Percentiles rank a stretch among this genome's conserved stretches.
These are phyloP conservation scores for Oscheius myriophilus DNA, from an alignment of 2,888 invertebrate species.

Conservation along the genomic window DNA sequence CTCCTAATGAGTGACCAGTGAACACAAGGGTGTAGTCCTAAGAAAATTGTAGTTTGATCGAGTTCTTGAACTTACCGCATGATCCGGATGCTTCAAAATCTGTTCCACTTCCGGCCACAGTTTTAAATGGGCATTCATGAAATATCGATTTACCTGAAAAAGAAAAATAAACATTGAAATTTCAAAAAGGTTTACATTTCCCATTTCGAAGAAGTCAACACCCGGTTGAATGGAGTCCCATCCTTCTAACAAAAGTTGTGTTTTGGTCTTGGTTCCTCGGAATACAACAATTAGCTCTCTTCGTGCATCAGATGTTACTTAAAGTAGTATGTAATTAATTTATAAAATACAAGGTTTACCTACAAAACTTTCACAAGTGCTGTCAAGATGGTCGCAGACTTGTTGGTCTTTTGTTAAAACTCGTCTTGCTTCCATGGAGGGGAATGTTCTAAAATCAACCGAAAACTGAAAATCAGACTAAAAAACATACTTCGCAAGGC, in stretches of 20 bases:
- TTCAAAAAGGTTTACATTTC: conserved; percentile 46
- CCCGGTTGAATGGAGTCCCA: conserved; percentile 57
- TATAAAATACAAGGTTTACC: conserved; percentile 22
- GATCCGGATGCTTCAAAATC: conserved; percentile 48
- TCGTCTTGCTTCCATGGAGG: conserved; percentile 25
- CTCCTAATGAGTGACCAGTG: conserved; percentile 68
- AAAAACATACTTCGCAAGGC: conserved; percentile 52
- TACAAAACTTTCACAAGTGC: conserved; percentile 53
- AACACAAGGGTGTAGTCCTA: conserved; percentile 61
- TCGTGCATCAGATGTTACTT: conserved; percentile 50
- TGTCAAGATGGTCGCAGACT: conserved; percentile 54
- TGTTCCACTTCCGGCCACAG: conserved; percentile 61
- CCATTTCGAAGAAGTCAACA: conserved; percentile 63
- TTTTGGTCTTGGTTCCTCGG: conserved; percentile 52
- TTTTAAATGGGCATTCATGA: conserved; percentile 60
- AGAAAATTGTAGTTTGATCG: conserved; percentile 13
- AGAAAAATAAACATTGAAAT: neutral
- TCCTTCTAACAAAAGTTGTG: conserved; percentile 62
- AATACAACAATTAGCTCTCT: conserved; percentile 60
- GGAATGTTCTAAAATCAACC: conserved; percentile 34
- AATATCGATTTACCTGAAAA: conserved; percentile 62
- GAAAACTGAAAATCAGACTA: neutral
- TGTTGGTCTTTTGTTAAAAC: conserved; percentile 29
- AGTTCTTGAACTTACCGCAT: conserved; percentile 34
- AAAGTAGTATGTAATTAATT: conserved; percentile 27